Evolutionary conservation across 2,797 vertebrate species (phyloP), one percentile per base, ranked within the genome.

Genomic region (Triplophysa yarkandensis): DNA sequence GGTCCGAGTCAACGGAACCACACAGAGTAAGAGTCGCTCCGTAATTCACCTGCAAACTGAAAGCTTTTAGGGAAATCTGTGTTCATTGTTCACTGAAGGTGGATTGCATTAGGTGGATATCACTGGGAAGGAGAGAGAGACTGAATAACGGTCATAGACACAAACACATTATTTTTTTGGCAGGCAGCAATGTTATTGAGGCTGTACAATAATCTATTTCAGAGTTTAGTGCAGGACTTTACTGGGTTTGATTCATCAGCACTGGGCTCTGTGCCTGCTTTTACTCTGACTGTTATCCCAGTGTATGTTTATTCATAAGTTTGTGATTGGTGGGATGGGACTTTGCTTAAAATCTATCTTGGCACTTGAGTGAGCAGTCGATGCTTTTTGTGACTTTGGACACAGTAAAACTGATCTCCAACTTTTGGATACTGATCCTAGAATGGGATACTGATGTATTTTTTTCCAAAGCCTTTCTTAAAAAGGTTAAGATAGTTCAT

Each of bases 1-100:
- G 83, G 79, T 82, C 67, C 84, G 84, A 57, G 82, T 81, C n/a
- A 82, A 83, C 9, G 78, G 76, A 13, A 71, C 57, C 23, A 69
- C 67, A 58, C 61, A 72, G 46, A 74, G 81, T 82, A 80, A 74
- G 78, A 66, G 2, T 14, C 17, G 9, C 4, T 17, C 43, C 43
- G 16, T 2, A n/a, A 32, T 44, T 21, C 68, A 44, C 39, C 8
- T 34, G 17, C 32, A 58, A 58, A 32, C 8, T 4, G 16, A 57
- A 57, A 57, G 27, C 55, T 57, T 30, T 25, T 52, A 25, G 21
- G 11, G 10, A 25, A 27, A 54, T 27, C 11, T 28, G 23, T 16
- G 52, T 27, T 55, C 52, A 19, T 8, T 58, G 17, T 32, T 58
- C 55, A 58, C 19, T 58, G 30, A 34, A 32, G 28, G 7, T 11